Evolutionary conservation across 2,888 invertebrate species (phyloP), one percentile per base, ranked within the genome.

Genomic region (Drosophila multiciliata): DNA sequence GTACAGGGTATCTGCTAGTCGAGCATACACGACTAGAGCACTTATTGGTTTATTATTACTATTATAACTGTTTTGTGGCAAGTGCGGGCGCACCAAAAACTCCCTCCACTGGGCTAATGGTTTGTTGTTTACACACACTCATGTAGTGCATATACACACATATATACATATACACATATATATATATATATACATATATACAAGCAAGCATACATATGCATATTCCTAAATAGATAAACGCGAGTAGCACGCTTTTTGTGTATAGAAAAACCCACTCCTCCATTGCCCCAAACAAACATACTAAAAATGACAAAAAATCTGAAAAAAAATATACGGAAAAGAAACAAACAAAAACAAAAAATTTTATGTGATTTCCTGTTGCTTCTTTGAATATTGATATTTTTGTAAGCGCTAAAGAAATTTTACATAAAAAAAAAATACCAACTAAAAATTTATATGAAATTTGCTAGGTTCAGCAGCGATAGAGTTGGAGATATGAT

Each of bases 321-420:
- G 48, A 9, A 55, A 63, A 35, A 11, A 36, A 20, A 6, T 1
- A 36, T 9, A 15, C 12, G 6, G 1, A 11, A 35, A 35, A 40
- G 20, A 42, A 45, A 7, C 7, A 4, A 35, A 40, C 58, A 58
- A 33, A 23, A 15, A 52, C 64, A 64, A 74, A 75, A 66, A 72
- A 69, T 73, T 78, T 76, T 55, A 87, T 84, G 86, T 90, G 88
- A 88, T 90, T 90, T 88, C 88, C 85, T 88, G 88, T 88, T 89
- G 90, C 90, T 87, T 89, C 87, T 83, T 83, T 87, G 76, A 87
- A 87, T 84, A 84, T 83, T 68, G 73, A 89, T 83, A 83, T 83
- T 89, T 83, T 83, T 83, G 81, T 89, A 87, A 76, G 87, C 68
- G 84, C 73, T 73, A 77, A 68, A 66, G 58, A 72, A 75, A 73